These are phyloP conservation scores for Aethes cnicana DNA, from an alignment of 2,888 invertebrate species.

Conservation along the genomic window DNA sequence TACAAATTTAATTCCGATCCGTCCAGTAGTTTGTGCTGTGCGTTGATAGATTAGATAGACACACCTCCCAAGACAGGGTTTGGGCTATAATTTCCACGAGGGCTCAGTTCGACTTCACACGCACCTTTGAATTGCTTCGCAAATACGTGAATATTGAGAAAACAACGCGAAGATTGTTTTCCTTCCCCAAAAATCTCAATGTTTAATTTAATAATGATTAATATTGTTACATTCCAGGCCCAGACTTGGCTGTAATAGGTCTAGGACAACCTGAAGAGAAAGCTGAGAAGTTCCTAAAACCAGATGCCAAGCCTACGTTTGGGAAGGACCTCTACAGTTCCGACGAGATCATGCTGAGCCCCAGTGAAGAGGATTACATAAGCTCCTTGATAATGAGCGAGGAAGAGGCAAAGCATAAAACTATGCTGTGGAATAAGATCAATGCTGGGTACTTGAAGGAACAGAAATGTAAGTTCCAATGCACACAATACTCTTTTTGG, in stretches of 20 bases:
- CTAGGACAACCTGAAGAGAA: conserved; percentile 75
- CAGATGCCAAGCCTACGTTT: conserved; percentile 56
- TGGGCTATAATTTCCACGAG: no score
- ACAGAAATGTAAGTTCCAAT: conserved; percentile 87
- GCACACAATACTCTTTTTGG: no score
- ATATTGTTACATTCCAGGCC: conserved; percentile 69
- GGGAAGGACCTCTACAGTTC: conserved; percentile 56
- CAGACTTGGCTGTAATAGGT: conserved; percentile 90
- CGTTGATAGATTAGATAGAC: no score
- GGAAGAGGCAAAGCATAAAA: conserved; percentile 91
- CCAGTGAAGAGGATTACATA: conserved; percentile 94
- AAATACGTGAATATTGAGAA: no score
- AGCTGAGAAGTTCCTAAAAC: conserved; percentile 59
- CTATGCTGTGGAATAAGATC: conserved; percentile 91
- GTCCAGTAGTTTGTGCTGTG: no score
- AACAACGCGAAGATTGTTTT: no score
- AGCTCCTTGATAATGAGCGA: conserved; percentile 89
- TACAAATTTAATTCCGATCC: no score
- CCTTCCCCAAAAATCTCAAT: no score
- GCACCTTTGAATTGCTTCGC: no score
- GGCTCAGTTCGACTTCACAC: no score
- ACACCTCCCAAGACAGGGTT: no score
- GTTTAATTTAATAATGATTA: not conserved
- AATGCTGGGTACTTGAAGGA: conserved; percentile 94
- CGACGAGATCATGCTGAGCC: conserved; percentile 86